A percentile compares a stretch with the other conserved stretches of the same genome.
These are phyloP conservation scores for Vanacampus margaritifer DNA, from an alignment of 2,113 vertebrate species.

Conservation along the genomic window DNA sequence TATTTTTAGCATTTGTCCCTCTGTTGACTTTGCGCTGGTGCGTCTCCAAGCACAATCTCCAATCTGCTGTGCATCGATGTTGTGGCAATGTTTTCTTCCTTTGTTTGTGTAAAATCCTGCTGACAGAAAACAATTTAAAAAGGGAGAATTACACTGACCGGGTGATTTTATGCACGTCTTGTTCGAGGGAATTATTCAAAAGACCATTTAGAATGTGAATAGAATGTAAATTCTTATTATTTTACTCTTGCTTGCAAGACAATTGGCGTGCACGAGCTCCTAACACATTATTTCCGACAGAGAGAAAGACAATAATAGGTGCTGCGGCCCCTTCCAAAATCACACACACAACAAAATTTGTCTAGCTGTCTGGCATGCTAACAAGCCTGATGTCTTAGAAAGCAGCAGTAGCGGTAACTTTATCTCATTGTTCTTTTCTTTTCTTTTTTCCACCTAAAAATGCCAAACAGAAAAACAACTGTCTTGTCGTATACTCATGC, in stretches of 20 bases:
- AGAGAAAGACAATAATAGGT: slow-evolving; percentile 6
- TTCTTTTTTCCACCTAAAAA: neutral
- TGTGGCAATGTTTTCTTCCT: neutral
- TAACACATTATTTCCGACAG: slow-evolving; percentile 10
- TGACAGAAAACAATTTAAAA: neutral
- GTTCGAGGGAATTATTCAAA: neutral
- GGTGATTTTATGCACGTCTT: neutral
- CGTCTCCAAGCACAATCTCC: neutral
- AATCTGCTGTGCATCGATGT: neutral
- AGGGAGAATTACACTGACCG: neutral
- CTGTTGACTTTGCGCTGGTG: neutral
- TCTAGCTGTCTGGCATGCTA: slow-evolving; percentile 2
- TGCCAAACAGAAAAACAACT: no score
- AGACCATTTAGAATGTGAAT: neutral
- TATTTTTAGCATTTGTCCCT: neutral
- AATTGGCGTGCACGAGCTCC: slow-evolving; percentile 15
- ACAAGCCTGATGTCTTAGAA: neutral
- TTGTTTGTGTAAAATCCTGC: neutral
- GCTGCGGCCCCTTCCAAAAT: neutral
- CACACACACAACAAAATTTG: neutral
- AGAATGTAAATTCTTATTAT: neutral
- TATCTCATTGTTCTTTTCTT: neutral
- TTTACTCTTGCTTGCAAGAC: slow-evolving; percentile 1
- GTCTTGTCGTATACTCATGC: no score
- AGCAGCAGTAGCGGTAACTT: neutral